These are phyloP conservation scores for Otolemur crassicaudatus DNA, from an alignment of 2,797 vertebrate genomes.

Conservation along the genomic window DNA sequence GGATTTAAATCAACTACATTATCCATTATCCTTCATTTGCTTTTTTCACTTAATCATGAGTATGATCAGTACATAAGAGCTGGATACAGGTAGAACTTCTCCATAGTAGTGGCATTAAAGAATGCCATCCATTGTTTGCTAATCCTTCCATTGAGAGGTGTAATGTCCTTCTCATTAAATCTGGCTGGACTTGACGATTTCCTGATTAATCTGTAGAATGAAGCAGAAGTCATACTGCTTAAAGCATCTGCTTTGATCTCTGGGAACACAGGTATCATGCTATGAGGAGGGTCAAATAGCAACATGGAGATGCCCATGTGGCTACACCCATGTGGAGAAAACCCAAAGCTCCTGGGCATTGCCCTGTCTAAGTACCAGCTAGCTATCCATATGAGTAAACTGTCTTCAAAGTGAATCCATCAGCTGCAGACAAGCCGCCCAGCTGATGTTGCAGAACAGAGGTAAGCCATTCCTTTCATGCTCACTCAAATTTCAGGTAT, in stretches of 20 bases:
- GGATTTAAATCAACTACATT: neutral
- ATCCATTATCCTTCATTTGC: neutral
- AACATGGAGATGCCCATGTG: neutral
- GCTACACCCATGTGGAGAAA: neutral
- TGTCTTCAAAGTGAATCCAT: neutral
- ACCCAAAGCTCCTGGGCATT: neutral
- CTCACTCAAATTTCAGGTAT: neutral
- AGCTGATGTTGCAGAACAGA: neutral
- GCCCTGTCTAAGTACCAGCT: neutral
- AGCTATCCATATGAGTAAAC: fast-evolving
- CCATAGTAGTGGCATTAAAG: neutral
- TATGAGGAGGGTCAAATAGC: neutral
- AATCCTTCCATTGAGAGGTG: neutral
- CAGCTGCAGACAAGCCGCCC: neutral
- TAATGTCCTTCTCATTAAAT: neutral
- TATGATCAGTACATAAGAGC: neutral
- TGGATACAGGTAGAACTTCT: neutral
- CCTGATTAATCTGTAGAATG: neutral
- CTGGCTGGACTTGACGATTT: neutral
- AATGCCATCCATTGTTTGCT: neutral
- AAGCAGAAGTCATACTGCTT: neutral
- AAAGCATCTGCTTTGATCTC: neutral
- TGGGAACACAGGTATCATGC: neutral
- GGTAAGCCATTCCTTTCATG: too few species aligned
- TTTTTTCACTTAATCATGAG: neutral